A percentile compares a stretch with the other conserved stretches of the same genome.
These are phyloP conservation scores for Esox lucius DNA, from an alignment of 2,797 vertebrate species.

Conservation along the genomic window DNA sequence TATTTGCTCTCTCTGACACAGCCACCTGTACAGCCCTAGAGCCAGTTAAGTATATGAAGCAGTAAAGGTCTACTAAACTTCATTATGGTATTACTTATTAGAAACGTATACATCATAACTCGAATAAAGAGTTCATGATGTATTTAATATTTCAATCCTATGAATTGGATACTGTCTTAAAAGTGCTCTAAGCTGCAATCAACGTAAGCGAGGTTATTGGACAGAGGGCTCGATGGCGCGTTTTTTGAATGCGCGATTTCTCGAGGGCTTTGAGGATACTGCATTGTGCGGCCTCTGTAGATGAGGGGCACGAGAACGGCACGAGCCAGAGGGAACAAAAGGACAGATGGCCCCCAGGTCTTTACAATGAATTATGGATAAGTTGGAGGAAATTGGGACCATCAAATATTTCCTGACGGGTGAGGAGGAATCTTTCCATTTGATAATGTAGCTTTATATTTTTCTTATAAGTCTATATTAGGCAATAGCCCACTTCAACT, in stretches of 20 bases:
- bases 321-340: slow-evolving; percentile 78
- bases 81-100: not conserved
- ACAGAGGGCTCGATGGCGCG: slow-evolving; percentile 49
- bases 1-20: not conserved
- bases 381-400: slow-evolving; percentile 43
- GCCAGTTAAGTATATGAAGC: too few relatives aligned
- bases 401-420: slow-evolving; percentile 42
- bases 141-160: not conserved
- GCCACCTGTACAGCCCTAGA: not conserved
- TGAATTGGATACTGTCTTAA: not conserved
- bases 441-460: not conserved
- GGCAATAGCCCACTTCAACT: not conserved
- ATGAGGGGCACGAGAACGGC: slow-evolving; percentile 78
- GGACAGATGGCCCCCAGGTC: slow-evolving; percentile 74
- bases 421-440: not conserved
- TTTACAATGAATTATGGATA: slow-evolving; percentile 58
- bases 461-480: not conserved
- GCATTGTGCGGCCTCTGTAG: slow-evolving; percentile 46
- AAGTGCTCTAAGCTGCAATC: not conserved
- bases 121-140: not conserved
- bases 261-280: slow-evolving; percentile 24
- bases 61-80: too few relatives aligned
- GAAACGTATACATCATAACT: not conserved
- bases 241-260: slow-evolving; percentile 60
- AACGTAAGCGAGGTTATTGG: slow-evolving; percentile 9